These are phyloP conservation scores for Limulus polyphemus DNA, from an alignment of 2,888 invertebrate genomes.

Conservation along the genomic window DNA sequence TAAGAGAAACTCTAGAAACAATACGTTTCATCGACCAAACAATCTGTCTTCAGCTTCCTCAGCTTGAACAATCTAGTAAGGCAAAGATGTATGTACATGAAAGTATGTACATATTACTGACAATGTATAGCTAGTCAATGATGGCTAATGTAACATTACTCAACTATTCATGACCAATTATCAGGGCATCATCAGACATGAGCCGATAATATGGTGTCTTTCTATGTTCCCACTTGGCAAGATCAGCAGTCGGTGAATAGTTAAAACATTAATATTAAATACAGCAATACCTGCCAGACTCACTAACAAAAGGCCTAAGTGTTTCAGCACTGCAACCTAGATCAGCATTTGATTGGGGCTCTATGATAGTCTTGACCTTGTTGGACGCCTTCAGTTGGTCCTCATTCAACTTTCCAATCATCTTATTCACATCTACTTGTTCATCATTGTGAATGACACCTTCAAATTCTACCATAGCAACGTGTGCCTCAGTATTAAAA, in stretches of 20 bases:
- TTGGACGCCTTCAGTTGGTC: not conserved
- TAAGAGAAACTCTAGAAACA: constrained; percentile 6
- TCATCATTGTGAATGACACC: too few species aligned
- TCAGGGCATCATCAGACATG: not conserved
- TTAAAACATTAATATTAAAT: not conserved
- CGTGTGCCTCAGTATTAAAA: too few species aligned
- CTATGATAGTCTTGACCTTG: not conserved
- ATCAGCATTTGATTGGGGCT: not conserved
- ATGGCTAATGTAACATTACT: not conserved
- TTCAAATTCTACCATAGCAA: too few species aligned
- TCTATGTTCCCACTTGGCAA: not conserved
- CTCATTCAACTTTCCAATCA: not conserved
- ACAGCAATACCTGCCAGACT: not conserved
- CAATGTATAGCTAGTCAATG: constrained; percentile 8
- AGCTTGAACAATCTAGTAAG: constrained; percentile 8
- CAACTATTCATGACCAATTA: not conserved
- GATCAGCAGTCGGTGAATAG: not conserved
- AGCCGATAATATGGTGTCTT: not conserved
- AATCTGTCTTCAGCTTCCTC: constrained; percentile 5
- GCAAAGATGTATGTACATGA: constrained; percentile 9
- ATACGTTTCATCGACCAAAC: constrained; percentile 9
- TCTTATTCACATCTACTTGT: not conserved
- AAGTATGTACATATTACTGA: not conserved
- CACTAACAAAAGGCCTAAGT: not conserved
- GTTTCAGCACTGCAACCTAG: not conserved